Percentiles rank a stretch among this genome's conserved stretches.
Evolutionary conservation across 2,888 invertebrate species (phyloP).

Genomic region (Cactoblastis cactorum): DNA sequence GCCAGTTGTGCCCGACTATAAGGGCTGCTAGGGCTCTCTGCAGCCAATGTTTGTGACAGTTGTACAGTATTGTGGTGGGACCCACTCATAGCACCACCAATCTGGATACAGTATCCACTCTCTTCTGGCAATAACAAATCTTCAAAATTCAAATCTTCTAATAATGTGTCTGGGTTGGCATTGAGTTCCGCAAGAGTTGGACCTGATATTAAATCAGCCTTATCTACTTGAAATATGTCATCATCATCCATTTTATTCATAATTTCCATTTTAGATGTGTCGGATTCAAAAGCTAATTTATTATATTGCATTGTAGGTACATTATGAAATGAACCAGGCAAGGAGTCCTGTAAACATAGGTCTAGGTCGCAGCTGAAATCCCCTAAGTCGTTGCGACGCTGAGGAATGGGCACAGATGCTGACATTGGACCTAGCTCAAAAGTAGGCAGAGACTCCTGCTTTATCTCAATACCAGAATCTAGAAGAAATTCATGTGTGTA

Average conservation of each 20-base stretch:
- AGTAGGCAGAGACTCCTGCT: conserved; percentile 79
- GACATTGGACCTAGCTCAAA: conserved; percentile 69
- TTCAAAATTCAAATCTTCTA: conserved; percentile 92
- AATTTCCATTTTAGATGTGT: conserved; percentile 76
- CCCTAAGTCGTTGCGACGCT: conserved; percentile 64
- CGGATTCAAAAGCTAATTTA: conserved; percentile 64
- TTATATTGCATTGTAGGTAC: conserved; percentile 58
- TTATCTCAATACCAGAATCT: conserved; percentile 81
- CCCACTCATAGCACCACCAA: conserved; percentile 71
- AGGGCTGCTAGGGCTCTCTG: conserved; percentile 75
- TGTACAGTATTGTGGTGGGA: conserved; percentile 47
- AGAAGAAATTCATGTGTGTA: conserved; percentile 82
- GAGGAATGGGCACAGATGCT: conserved; percentile 83
- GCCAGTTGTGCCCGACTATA: conserved; percentile 70
- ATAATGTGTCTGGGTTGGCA: conserved; percentile 89
- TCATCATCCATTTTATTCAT: conserved; percentile 90
- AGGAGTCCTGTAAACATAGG: conserved; percentile 73
- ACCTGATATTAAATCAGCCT: conserved; percentile 90
- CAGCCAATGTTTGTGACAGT: conserved; percentile 40
- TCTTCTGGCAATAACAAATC: conserved; percentile 88
- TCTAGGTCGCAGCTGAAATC: conserved; percentile 80
- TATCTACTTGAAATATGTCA: conserved; percentile 93
- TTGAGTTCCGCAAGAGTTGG: conserved; percentile 92
- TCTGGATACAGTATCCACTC: conserved; percentile 76
- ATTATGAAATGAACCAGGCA: conserved; percentile 61